Conservation (phyloP, 92 coral and sea anemone species). For the Plumapathes pennacea region DNA sequence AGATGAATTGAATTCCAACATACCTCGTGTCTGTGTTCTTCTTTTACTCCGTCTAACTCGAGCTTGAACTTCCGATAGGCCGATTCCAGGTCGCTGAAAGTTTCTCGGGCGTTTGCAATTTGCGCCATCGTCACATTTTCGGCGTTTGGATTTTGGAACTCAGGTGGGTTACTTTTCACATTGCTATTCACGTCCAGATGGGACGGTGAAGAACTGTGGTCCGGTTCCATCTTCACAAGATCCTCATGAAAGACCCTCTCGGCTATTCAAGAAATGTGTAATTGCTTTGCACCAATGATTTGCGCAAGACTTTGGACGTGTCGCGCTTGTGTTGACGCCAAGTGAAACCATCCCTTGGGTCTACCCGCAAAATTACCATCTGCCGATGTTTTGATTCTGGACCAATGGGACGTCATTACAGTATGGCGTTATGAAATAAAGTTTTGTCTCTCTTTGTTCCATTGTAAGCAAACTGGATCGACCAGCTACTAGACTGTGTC, state of each 20-base stretch:
- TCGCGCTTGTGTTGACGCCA: too few relatives aligned
- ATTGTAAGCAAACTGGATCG: too few relatives aligned
- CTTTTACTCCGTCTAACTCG: slow-evolving; percentile 86
- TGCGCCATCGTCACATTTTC: slow-evolving; percentile 85
- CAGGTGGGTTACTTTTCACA: slow-evolving; percentile 11
- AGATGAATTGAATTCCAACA: slow-evolving; percentile 4
- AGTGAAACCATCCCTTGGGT: too few relatives aligned
- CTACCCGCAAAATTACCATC: slow-evolving; percentile 39
- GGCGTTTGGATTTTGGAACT: not conserved
- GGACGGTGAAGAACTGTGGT: not conserved
- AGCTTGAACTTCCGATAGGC: slow-evolving; percentile 88
- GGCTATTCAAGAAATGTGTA: too few relatives aligned
- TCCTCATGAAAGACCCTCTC: too few relatives aligned
- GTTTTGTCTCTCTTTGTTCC: too few relatives aligned
- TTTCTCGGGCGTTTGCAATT: slow-evolving; percentile 90
- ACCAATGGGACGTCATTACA: slow-evolving; percentile 32
- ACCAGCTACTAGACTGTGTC: too few relatives aligned
- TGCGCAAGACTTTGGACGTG: too few relatives aligned
- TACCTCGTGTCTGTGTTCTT: slow-evolving; percentile 94
- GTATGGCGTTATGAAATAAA: too few relatives aligned
- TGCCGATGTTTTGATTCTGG: slow-evolving; percentile 11
- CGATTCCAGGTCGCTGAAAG: slow-evolving; percentile 87
- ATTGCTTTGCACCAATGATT: too few relatives aligned
- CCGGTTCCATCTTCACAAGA: slow-evolving; percentile 15
- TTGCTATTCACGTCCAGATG: not conserved